Evolutionary conservation across 2,797 vertebrate species (phyloP), one percentile per base, ranked within the genome.

Genomic region (Sphenodon punctatus): DNA sequence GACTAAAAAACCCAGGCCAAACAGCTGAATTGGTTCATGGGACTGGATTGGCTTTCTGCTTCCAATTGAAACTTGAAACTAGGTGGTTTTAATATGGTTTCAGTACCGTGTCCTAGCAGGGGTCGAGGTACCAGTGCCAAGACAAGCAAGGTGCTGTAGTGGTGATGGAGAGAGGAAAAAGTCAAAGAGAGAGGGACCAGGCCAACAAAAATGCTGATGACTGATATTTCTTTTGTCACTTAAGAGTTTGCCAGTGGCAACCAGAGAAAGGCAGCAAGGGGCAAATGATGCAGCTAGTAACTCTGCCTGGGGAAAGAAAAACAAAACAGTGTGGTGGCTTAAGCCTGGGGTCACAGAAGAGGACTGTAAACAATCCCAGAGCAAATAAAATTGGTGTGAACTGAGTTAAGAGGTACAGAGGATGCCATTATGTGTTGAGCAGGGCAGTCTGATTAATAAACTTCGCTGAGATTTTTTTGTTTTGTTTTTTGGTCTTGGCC

Each of bases 401-500:
- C 2, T 1, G 2, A 74, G 20, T 46, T 34, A 22, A 39, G 71
- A 61, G 56, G 48, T n/a, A 13, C n/a, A 48, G 60, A 74, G 7
- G 27, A 22, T 66, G 42, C 17, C 68, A 27, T 0, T 32, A 76
- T 86, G 75, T 79, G n/a, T 32, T 8, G 67, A 49, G 34, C 48
- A 39, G n/a, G 15, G 7, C 25, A 64, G 32, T 17, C 48, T 66
- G 39, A 20, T 80, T 56, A 36, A 59, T 67, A 39, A 20, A 22
- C 43, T 8, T 25, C n/a, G n/a, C n/a, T n/a, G n/a, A n/a, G n/a
- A n/a, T 58, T 88, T 22, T 15, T 6, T 27, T 46, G 61, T 84
- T 86, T 76, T 41, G 80, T n/a, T n/a, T n/a, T n/a, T n/a, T n/a
- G 67, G 55, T 56, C 34, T 85, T 27, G 13, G 23, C 82, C n/a